phyloP scores from a whole-genome alignment of 2,888 invertebrate genomes.

The Cantharis rustica region DNA sequence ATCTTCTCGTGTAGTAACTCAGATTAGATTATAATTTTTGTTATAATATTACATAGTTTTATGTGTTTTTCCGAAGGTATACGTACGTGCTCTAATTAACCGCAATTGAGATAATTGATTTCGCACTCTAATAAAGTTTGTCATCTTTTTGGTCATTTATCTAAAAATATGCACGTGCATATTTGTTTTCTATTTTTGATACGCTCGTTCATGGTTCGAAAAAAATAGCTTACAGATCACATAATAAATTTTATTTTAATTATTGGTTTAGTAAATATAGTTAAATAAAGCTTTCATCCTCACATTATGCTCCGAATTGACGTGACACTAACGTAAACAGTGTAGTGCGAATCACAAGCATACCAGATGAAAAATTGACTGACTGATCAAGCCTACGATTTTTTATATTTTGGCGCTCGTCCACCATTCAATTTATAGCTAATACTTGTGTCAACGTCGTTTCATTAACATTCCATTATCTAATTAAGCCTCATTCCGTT shows the following conservation, averaged over 20 bases:
- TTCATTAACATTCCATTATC: not conserved
- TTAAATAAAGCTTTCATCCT: slow-evolving; percentile 12
- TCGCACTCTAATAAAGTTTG: not conserved
- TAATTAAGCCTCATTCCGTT: not conserved
- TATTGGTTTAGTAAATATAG: not conserved
- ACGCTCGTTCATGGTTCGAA: not conserved
- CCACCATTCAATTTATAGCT: slow-evolving; percentile 13
- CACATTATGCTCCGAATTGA: slow-evolving; percentile 15
- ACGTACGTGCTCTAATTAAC: not conserved
- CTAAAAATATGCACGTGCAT: not conserved
- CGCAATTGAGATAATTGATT: not conserved
- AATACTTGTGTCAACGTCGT: slow-evolving; percentile 1
- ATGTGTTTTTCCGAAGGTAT: not conserved
- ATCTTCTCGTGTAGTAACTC: not conserved
- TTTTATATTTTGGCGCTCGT: slow-evolving; percentile 16
- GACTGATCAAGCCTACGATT: slow-evolving; percentile 18
- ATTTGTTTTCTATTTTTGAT: not conserved
- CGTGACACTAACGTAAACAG: slow-evolving; percentile 18
- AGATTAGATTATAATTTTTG: not conserved
- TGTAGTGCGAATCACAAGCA: slow-evolving; percentile 10
- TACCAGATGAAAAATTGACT: slow-evolving; percentile 16
- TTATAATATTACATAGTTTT: not conserved
- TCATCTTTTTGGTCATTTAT: not conserved
- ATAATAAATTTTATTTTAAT: not conserved
- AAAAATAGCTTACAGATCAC: not conserved